Evolutionary conservation across 2,113 vertebrate species (phyloP).

Genomic region (Conger conger): DNA sequence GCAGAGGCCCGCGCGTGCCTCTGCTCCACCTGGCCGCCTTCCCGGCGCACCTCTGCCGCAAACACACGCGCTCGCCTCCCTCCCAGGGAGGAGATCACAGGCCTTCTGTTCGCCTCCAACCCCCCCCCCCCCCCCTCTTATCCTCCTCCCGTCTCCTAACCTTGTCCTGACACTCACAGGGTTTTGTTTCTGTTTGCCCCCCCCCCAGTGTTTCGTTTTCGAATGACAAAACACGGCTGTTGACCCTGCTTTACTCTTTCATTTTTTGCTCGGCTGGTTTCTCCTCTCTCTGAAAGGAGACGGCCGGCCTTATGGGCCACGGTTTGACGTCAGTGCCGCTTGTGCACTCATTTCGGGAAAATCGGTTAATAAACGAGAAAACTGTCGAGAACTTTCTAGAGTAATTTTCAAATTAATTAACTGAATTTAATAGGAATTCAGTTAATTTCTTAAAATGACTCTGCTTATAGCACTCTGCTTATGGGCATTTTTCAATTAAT

Average conservation of each 20-base stretch:
- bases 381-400: no score
- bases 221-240: not conserved
- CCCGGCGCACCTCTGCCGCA: constrained; percentile 12
- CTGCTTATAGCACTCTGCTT: no score
- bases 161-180: not conserved
- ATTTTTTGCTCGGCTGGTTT: not conserved
- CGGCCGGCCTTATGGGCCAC: not conserved
- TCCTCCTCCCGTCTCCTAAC: not conserved
- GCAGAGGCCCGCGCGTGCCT: constrained; percentile 3
- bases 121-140: not conserved
- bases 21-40: constrained; percentile 25
- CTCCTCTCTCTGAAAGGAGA: no score
- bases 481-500: no score
- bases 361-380: no score
- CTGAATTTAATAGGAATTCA: no score
- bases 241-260: not conserved
- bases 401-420: no score
- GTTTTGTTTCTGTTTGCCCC: not conserved
- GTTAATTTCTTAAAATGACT: no score
- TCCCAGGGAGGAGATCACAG: constrained; percentile 7
- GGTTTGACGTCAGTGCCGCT: no score
- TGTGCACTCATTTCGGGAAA: no score
- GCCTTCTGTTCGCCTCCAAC: not conserved
- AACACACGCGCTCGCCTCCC: not conserved
- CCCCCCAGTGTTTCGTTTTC: not conserved